Evolutionary conservation across 2,113 vertebrate species (phyloP).

Genomic region (Cyphomyrus plagiostoma): DNA sequence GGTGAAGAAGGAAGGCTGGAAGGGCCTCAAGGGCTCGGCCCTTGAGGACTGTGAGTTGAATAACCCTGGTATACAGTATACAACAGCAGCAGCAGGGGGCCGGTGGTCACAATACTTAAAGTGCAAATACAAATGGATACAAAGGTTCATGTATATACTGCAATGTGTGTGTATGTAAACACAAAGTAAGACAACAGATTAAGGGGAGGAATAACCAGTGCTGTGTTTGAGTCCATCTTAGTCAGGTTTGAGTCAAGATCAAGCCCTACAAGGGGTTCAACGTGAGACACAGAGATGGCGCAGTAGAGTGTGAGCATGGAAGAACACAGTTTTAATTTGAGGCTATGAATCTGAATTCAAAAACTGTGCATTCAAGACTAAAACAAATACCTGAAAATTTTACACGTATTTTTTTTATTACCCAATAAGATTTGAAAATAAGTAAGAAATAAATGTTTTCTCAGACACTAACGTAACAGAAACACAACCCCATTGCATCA

Average conservation of each 20-base stretch:
- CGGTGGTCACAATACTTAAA: background rate
- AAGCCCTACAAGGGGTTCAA: background rate
- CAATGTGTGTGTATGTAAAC: background rate
- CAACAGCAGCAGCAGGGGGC: background rate
- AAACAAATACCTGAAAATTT: too few relatives aligned
- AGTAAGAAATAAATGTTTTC: background rate
- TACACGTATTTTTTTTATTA: background rate
- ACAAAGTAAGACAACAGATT: background rate
- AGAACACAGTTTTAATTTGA: background rate
- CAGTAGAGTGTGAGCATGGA: background rate
- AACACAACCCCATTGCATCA: background rate
- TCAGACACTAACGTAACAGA: background rate
- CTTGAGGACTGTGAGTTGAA: too few relatives aligned
- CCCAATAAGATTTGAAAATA: too few relatives aligned
- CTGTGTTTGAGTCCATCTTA: background rate
- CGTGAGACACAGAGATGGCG: background rate
- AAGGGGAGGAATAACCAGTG: background rate
- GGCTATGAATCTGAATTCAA: background rate
- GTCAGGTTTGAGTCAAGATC: background rate
- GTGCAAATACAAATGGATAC: background rate
- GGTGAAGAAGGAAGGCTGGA: too few relatives aligned
- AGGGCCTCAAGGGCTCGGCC: too few relatives aligned
- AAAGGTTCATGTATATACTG: background rate
- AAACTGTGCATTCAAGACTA: too few relatives aligned
- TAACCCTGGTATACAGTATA: background rate